Evolutionary conservation across 2,888 invertebrate species (phyloP).

Genomic region (Conistra vaccinii): DNA sequence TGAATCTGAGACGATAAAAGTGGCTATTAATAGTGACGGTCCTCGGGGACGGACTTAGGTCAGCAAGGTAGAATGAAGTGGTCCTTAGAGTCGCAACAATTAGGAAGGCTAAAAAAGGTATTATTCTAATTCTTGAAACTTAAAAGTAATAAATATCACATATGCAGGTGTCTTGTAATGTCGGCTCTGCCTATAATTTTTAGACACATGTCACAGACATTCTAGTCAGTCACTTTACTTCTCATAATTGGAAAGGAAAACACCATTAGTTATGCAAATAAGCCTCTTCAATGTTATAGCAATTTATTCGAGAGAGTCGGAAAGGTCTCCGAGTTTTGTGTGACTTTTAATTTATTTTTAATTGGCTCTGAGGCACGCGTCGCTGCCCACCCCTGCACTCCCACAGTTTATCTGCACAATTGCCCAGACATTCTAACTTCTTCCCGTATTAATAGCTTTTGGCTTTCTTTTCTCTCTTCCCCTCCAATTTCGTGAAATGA

Average conservation of each 20-base stretch:
- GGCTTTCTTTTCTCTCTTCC: not conserved
- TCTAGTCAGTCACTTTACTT: not conserved
- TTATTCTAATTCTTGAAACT: not conserved
- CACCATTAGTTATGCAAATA: conserved; percentile 39
- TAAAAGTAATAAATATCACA: not conserved
- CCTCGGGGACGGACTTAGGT: not conserved
- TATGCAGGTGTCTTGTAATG: not conserved
- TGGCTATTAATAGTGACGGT: not conserved
- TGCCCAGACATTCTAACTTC: conserved; percentile 25
- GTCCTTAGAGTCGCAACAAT: not conserved
- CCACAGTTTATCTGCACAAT: conserved; percentile 46
- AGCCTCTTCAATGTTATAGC: conserved; percentile 29
- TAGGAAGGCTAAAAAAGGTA: not conserved
- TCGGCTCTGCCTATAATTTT: not conserved
- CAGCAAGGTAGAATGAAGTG: not conserved
- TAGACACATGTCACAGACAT: not conserved
- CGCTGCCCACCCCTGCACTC: conserved; percentile 30
- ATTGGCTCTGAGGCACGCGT: conserved; percentile 50
- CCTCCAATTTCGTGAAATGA: conserved; percentile 17
- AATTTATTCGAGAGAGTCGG: conserved; percentile 39
- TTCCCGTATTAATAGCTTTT: conserved; percentile 27
- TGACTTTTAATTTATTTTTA: conserved; percentile 64
- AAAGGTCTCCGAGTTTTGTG: conserved; percentile 44
- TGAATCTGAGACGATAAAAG: conserved; percentile 27
- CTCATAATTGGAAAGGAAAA: conserved; percentile 25